Evolutionary conservation across 1,140 invertebrate species (phyloP).

Genomic region (Drosophila teissieri): DNA sequence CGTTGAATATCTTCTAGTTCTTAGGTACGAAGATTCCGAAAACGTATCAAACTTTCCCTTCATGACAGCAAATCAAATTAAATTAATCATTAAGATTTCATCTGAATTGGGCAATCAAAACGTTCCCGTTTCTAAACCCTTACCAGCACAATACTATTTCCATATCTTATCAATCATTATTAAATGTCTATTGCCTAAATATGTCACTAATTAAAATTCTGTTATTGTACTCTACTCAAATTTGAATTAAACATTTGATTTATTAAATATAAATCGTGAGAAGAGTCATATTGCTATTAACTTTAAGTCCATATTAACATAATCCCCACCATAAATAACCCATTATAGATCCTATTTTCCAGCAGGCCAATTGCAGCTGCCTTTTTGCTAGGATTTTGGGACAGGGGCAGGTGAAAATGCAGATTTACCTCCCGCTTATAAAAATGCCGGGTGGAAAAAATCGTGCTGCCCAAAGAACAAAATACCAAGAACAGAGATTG

Average conservation of each 20-base stretch:
- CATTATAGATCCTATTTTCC: slow-evolving; percentile 10
- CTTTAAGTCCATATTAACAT: slow-evolving; percentile 26
- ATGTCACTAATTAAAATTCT: no score
- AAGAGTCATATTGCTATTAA: slow-evolving; percentile 7
- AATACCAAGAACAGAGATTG: slow-evolving; percentile 16
- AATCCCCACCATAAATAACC: slow-evolving; percentile 34
- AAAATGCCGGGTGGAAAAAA: slow-evolving; percentile 41
- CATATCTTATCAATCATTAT: neutral
- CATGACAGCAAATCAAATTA: neutral
- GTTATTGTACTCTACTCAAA: neutral
- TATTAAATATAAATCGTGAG: neutral
- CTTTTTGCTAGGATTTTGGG: slow-evolving; percentile 23
- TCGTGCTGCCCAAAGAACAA: slow-evolving; percentile 8
- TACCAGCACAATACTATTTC: neutral
- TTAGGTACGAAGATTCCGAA: neutral
- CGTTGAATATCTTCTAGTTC: neutral
- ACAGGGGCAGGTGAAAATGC: slow-evolving; percentile 32
- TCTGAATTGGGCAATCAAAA: neutral
- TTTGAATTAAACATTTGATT: neutral
- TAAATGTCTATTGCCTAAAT: neutral
- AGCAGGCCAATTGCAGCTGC: slow-evolving; percentile 26
- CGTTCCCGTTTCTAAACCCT: neutral
- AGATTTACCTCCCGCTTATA: slow-evolving; percentile 30
- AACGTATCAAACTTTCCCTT: neutral
- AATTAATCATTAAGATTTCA: neutral